Evolutionary conservation across 2,113 vertebrate genomes (phyloP).

Genomic region (Crotophaga sulcirostris): DNA sequence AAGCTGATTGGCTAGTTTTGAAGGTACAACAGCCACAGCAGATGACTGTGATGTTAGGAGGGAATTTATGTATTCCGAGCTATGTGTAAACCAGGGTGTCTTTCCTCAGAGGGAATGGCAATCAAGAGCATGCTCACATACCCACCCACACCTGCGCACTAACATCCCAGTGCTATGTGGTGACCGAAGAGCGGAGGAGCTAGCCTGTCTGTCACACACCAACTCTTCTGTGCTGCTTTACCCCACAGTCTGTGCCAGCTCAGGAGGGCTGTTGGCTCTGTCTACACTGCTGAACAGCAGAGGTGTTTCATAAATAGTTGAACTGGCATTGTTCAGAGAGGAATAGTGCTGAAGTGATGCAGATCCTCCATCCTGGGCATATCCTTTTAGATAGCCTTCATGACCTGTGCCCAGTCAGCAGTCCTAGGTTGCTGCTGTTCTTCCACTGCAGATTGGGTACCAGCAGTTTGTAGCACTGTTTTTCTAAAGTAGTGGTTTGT

Average conservation of each 20-base stretch:
- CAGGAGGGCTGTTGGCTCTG: background rate
- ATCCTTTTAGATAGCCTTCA: background rate
- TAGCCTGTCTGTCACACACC: slow-evolving; percentile 35
- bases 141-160: background rate
- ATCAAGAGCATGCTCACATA: background rate
- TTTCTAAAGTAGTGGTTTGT: background rate
- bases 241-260: background rate
- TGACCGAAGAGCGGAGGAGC: background rate
- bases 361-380: background rate
- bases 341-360: background rate
- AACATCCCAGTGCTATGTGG: background rate
- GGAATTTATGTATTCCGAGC: slow-evolving; percentile 11
- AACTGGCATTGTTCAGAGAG: background rate
- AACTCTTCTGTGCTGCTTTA: background rate
- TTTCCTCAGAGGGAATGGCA: background rate
- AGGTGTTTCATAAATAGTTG: background rate
- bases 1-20: background rate
- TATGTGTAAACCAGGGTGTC: background rate
- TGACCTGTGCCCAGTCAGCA: background rate
- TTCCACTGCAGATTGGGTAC: background rate
- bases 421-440: background rate
- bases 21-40: background rate
- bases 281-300: background rate
- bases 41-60: background rate
- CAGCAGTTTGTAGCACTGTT: background rate